Conservation (phyloP, 1,140 invertebrate genomes). For the Hormaphis cornu region DNA sequence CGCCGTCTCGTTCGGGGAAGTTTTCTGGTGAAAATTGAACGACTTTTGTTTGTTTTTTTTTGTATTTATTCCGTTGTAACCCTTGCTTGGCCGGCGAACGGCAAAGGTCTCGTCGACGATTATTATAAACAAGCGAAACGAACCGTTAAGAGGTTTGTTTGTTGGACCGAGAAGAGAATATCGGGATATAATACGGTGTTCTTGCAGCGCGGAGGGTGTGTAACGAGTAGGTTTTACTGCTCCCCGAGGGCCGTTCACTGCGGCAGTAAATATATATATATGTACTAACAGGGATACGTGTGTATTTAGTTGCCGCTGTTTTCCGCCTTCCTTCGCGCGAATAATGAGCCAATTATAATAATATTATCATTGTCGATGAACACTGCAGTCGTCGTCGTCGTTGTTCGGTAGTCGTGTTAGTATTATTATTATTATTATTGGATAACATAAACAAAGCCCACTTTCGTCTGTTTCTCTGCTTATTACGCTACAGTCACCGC, state of each 20-base stretch:
- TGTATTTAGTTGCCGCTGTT: background rate
- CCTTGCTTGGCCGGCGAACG: too few relatives aligned
- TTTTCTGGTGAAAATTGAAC: too few relatives aligned
- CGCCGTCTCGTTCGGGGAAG: too few relatives aligned
- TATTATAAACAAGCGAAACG: constrained; percentile 29
- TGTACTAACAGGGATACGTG: background rate
- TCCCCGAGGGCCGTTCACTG: background rate
- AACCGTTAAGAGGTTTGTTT: constrained; percentile 24
- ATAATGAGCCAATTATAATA: constrained; percentile 30
- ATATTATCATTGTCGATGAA: constrained; percentile 11
- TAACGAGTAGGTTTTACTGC: background rate
- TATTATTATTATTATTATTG: background rate
- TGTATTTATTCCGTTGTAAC: too few relatives aligned
- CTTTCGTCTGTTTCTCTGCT: background rate
- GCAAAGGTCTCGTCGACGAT: constrained; percentile 7
- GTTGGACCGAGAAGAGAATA: constrained; percentile 27
- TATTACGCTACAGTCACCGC: background rate
- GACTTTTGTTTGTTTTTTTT: too few relatives aligned
- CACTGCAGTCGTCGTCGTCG: background rate
- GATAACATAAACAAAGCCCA: background rate
- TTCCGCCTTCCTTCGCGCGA: background rate
- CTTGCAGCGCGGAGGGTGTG: background rate
- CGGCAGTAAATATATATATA: too few relatives aligned
- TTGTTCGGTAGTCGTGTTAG: background rate
- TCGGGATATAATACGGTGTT: background rate